These are phyloP conservation scores for Machimus atricapillus DNA, from an alignment of 2,888 invertebrate species.

Conservation along the genomic window DNA sequence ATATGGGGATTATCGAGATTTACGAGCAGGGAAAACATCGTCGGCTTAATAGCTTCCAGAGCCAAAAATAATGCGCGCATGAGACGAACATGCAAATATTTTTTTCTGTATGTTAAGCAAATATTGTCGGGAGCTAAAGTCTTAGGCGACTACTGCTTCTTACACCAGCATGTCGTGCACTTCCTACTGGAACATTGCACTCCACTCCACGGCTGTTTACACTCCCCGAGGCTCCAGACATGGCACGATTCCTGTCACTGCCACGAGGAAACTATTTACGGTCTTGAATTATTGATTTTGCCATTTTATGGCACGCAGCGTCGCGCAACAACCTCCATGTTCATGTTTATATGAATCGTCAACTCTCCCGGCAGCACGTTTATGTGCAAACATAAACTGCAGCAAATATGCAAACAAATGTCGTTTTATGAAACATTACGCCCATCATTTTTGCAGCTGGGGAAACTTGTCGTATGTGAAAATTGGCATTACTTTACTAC, in stretches of 20 bases:
- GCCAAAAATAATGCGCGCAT: neutral
- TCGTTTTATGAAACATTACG: neutral
- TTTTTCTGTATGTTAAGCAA: neutral
- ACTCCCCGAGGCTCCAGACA: neutral
- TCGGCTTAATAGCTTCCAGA: neutral
- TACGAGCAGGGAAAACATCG: neutral
- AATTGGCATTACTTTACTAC: neutral
- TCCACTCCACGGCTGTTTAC: neutral
- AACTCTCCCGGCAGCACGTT: conserved; percentile 5
- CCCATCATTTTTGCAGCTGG: neutral
- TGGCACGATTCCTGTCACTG: conserved; percentile 2
- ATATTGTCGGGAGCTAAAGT: neutral
- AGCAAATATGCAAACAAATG: conserved; percentile 31
- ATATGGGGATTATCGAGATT: neutral
- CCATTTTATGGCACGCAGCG: neutral
- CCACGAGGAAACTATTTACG: conserved; percentile 10
- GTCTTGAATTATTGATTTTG: conserved; percentile 39
- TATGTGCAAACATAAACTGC: conserved; percentile 4
- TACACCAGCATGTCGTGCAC: neutral
- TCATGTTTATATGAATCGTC: conserved; percentile 21
- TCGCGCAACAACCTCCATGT: neutral
- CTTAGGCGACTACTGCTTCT: neutral
- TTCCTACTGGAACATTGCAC: conserved; percentile 3
- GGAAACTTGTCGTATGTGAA: neutral
- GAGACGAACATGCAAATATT: neutral